phyloP scores from a whole-genome alignment of 2,888 invertebrate genomes.

The Chamaedrilus cognettii region DNA sequence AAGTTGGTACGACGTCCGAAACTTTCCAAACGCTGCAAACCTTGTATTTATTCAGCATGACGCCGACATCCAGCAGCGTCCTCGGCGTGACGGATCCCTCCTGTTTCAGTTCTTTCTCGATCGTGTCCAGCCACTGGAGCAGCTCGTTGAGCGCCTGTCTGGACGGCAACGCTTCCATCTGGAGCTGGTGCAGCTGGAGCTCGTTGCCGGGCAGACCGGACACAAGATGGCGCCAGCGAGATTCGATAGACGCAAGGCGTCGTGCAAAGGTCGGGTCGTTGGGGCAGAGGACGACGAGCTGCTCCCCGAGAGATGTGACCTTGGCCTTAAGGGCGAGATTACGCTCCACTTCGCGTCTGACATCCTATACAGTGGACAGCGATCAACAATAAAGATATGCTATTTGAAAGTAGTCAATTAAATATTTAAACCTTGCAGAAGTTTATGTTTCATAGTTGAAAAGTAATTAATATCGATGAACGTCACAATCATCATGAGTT shows the following conservation, averaged over 20 bases:
- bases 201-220: slow-evolving; percentile 47
- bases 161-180: slow-evolving; percentile 57
- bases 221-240: slow-evolving; percentile 50
- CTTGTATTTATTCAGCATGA: slow-evolving; percentile 53
- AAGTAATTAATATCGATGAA: too few species aligned
- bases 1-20: too few species aligned
- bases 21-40: too few species aligned
- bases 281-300: slow-evolving; percentile 44
- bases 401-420: too few species aligned
- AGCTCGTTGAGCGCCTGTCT: slow-evolving; percentile 54
- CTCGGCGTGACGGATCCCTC: slow-evolving; percentile 43
- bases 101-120: slow-evolving; percentile 44
- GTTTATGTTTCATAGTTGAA: too few species aligned
- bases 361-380: background rate
- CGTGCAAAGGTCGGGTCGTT: slow-evolving; percentile 44
- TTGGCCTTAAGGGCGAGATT: slow-evolving; percentile 35
- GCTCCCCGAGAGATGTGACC: slow-evolving; percentile 47
- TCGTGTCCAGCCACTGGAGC: slow-evolving; percentile 48
- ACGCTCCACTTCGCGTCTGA: background rate
- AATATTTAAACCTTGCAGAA: too few species aligned
- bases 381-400: too few species aligned
- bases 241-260: slow-evolving; percentile 44
- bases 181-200: slow-evolving; percentile 47
- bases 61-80: slow-evolving; percentile 48
- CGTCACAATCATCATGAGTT: too few species aligned